Base-by-base conservation (phyloP, 2,113 vertebrate genomes). In the Cygnus atratus region DNA sequence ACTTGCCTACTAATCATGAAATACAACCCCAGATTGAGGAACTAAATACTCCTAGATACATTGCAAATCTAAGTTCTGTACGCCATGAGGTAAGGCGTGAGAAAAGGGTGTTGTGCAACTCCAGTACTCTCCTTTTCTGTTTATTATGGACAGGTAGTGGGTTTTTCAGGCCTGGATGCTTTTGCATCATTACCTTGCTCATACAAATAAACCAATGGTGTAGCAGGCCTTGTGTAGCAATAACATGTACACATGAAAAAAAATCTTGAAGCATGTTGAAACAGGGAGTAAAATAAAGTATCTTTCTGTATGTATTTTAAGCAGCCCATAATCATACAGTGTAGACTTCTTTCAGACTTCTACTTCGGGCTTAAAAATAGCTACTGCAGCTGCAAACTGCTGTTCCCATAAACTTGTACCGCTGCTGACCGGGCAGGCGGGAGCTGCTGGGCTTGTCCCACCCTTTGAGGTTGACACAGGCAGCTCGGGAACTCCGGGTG, bases 311-410 rank as follows among this genome's bases (percentile, higher is more conserved):
- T 77, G 44, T 61, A 73, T 89, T 96, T 92, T 87, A 95, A 87
- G 84, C 44, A 85, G 15, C 33, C 74, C 54, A 13, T 95, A 95
- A 88, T 95, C 85, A 90, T 10, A 59, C 4, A 43, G 16, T 44
- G 28, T n/a, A 28, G 18, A 88, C 43, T 21, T 72, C 44, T 94
- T 94, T 78, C 54, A 73, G 84, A 24, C 48, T 75, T 70, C 35
- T 92, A n/a, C 76, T 94, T 85, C 28, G 66, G 54, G 31, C 62
- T 94, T 92, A 87, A 93, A 97, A 95, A 96, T 94, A 96, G 61
- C 44, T 66, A 3, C 31, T 82, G 90, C n/a, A 73, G 67, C 81
- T 87, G 81, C 82, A 96, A 91, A 79, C 70, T 82, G 74, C 37
- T 70, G 84, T 93, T 94, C 76, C 89, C 55, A 66, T 89, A 82